Evolutionary conservation across 2,888 invertebrate species (phyloP).

Genomic region (Gastracanthus pulcherrimus): DNA sequence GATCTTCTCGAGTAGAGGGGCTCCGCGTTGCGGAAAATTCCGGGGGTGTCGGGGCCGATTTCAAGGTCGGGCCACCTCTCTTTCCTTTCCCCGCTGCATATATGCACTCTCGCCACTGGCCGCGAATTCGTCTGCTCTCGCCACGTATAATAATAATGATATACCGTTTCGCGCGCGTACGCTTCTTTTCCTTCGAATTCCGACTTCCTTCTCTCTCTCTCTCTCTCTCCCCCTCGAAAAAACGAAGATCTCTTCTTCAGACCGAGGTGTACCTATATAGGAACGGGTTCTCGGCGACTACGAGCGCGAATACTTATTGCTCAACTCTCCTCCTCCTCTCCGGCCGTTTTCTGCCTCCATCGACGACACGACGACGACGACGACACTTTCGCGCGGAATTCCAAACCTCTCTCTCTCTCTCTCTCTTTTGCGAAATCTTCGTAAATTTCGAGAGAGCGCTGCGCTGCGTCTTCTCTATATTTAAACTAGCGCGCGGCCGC

Average conservation of each 20-base stretch:
- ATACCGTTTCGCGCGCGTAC: too few relatives aligned
- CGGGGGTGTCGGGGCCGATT: background rate
- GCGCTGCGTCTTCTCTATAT: constrained; percentile 32
- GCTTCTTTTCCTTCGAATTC: too few relatives aligned
- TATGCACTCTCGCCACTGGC: background rate
- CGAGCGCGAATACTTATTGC: background rate
- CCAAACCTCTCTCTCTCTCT: too few relatives aligned
- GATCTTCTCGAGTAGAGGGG: background rate
- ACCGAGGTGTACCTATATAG: too few relatives aligned
- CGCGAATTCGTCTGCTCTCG: background rate
- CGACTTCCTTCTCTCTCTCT: too few relatives aligned
- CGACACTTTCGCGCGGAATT: constrained; percentile 47
- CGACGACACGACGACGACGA: constrained; percentile 31
- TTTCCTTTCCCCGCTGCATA: background rate
- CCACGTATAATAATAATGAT: too few relatives aligned
- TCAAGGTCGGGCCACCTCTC: background rate
- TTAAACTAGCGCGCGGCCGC: constrained; percentile 23
- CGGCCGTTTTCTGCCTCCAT: constrained; percentile 9
- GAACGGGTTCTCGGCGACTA: background rate
- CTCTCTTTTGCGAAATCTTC: constrained; percentile 11
- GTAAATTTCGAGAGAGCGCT: background rate
- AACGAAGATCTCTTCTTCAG: too few relatives aligned
- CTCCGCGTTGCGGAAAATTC: background rate
- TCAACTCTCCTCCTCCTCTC: background rate
- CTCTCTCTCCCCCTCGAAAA: too few relatives aligned